phyloP scores from a whole-genome alignment of 2,797 vertebrate species.

The Naso thynnoides region DNA sequence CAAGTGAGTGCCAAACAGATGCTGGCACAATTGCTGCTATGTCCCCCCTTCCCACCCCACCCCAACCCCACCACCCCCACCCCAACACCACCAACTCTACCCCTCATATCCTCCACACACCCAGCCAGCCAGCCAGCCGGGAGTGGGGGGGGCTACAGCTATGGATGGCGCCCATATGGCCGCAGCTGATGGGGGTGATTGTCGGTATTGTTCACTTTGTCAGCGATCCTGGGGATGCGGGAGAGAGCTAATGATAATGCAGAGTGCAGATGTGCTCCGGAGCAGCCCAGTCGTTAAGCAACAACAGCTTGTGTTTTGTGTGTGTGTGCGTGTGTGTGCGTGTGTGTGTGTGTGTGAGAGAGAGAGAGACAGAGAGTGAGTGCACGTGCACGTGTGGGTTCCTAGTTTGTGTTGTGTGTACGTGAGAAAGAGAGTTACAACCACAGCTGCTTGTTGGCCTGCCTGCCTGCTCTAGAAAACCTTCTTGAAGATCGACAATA shows the following conservation, averaged over 20 bases:
- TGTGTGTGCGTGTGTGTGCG: conserved; percentile 47
- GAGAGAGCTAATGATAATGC: conserved; percentile 87
- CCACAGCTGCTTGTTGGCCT: conserved; percentile 81
- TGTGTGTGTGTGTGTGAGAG: conserved; percentile 33
- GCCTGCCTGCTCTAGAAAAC: conserved; percentile 75
- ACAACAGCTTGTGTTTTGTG: conserved; percentile 79
- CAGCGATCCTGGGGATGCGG: conserved; percentile 85
- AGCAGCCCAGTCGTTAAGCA: conserved; percentile 82
- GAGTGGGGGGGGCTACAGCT: conserved; percentile 56
- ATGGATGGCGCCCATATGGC: conserved; percentile 88
- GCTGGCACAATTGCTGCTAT: conserved; percentile 81
- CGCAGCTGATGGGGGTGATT: conserved; percentile 87
- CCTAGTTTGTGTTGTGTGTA: conserved; percentile 21
- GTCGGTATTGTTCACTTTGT: conserved; percentile 90
- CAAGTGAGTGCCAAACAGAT: conserved; percentile 82
- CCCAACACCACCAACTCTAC: conserved; percentile 33
- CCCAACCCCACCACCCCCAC: conserved; percentile 32
- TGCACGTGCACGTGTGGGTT: conserved; percentile 13
- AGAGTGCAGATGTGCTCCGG: conserved; percentile 87
- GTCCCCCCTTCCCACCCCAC: conserved; percentile 28
- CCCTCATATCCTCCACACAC: conserved; percentile 51
- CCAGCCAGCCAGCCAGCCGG: conserved; percentile 64
- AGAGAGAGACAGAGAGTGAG: not conserved
- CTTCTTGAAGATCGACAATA: conserved; percentile 58
- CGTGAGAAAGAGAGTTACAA: conserved; percentile 59